A percentile compares a stretch with the other conserved stretches of the same genome.
phyloP scores from a whole-genome alignment of 2,888 invertebrate genomes.

The Machimus atricapillus region DNA sequence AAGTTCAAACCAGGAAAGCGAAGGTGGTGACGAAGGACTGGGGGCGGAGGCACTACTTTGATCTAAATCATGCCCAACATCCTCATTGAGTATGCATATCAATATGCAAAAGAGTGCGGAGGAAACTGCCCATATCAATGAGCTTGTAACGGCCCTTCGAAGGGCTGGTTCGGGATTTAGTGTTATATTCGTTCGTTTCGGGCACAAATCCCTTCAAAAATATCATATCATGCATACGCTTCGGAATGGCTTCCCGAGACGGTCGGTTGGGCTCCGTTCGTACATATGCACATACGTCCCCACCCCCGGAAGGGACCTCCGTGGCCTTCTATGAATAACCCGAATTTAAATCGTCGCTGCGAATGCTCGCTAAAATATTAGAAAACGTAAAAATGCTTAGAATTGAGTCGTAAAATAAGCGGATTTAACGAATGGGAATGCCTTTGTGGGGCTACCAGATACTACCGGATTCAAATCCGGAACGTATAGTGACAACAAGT shows the following conservation, averaged over 20 bases:
- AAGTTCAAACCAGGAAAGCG: neutral
- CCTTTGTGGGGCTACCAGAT: neutral
- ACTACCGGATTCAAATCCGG: neutral
- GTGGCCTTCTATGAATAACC: neutral
- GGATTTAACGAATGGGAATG: slow-evolving; percentile 25
- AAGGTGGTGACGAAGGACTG: neutral
- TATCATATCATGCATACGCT: slow-evolving; percentile 14
- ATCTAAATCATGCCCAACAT: slow-evolving; percentile 28
- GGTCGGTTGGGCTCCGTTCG: neutral
- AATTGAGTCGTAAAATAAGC: slow-evolving; percentile 26
- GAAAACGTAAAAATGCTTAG: slow-evolving; percentile 12
- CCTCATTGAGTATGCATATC: slow-evolving; percentile 31
- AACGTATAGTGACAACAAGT: slow-evolving; percentile 9
- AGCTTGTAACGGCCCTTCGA: neutral
- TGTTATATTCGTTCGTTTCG: neutral
- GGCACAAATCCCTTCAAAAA: slow-evolving; percentile 18
- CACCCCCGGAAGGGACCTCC: neutral
- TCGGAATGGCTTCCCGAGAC: neutral
- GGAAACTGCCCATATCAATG: slow-evolving; percentile 35
- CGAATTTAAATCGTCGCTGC: slow-evolving; percentile 11
- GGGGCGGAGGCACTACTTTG: neutral
- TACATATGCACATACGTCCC: neutral
- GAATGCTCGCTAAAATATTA: slow-evolving; percentile 24
- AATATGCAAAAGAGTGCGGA: slow-evolving; percentile 19
- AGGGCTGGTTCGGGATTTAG: neutral